Conservation (phyloP, 2,113 vertebrate species). For the Coreoperca whiteheadi region DNA sequence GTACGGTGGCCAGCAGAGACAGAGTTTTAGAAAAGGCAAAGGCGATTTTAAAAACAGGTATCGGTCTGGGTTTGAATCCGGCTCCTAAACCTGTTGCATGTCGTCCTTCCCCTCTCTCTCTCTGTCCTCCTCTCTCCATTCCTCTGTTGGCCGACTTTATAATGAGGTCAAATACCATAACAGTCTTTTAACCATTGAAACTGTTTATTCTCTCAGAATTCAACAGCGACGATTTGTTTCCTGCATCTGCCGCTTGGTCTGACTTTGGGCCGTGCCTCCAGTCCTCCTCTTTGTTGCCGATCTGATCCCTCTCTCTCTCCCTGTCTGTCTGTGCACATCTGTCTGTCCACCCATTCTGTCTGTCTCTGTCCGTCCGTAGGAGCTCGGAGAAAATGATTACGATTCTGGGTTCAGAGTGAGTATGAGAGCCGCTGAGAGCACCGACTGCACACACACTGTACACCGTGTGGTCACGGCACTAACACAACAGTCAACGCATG, state of each 20-base stretch:
- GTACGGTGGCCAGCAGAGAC: background rate
- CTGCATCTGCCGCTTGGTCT: conserved; percentile 15
- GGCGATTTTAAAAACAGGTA: background rate
- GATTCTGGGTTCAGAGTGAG: conserved; percentile 82
- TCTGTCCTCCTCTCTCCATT: background rate
- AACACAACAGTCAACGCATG: background rate
- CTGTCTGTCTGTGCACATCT: conserved; percentile 58
- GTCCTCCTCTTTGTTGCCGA: conserved; percentile 27
- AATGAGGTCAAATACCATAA: background rate
- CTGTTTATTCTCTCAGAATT: background rate
- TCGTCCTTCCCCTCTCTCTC: background rate
- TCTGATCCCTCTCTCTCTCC: conserved; percentile 57
- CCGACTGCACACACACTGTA: conserved; percentile 17
- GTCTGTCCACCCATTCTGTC: conserved; percentile 60
- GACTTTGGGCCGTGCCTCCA: conserved; percentile 27
- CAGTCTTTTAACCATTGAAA: background rate
- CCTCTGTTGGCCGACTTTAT: background rate
- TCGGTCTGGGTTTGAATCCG: background rate
- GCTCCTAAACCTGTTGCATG: background rate
- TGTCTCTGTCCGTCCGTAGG: conserved; percentile 69
- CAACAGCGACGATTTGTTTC: conserved; percentile 4
- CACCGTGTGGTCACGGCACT: conserved; percentile 28
- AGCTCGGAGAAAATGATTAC: conserved; percentile 77
- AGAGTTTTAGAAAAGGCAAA: background rate
- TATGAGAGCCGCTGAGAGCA: conserved; percentile 66